Evolutionary conservation across 2,113 vertebrate genomes (phyloP).

Genomic region (Melanotaenia duboulayi): DNA sequence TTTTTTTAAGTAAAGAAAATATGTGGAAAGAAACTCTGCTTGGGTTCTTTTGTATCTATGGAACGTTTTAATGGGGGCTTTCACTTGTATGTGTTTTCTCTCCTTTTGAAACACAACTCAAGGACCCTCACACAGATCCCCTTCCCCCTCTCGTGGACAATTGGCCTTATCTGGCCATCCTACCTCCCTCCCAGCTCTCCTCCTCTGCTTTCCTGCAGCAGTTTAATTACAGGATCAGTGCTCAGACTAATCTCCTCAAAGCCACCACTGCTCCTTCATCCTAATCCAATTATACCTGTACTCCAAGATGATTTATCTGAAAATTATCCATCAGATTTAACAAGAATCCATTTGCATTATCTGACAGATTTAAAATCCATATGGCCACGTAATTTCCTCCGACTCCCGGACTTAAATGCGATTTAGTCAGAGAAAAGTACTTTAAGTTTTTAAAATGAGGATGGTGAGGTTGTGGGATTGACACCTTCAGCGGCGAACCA

Average conservation of each 20-base stretch:
- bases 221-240: constrained; percentile 98
- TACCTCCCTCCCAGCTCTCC: constrained; percentile 46
- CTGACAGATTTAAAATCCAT: constrained; percentile 42
- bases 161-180: constrained; percentile 81
- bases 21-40: constrained; percentile 3
- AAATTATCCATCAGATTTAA: constrained; percentile 81
- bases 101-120: constrained; percentile 67
- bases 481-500: background rate
- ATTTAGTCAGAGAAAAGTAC: background rate
- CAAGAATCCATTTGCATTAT: constrained; percentile 58
- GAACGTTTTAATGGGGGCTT: constrained; percentile 41
- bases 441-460: background rate
- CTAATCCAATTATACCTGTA: constrained; percentile 99
- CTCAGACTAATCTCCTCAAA: constrained; percentile 98
- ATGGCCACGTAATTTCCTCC: constrained; percentile 40
- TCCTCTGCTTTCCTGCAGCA: constrained; percentile 73
- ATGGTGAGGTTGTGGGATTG: background rate
- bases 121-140: constrained; percentile 76
- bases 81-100: constrained; percentile 69
- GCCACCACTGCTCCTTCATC: constrained; percentile 86
- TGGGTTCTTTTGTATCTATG: constrained; percentile 16
- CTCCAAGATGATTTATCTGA: constrained; percentile 88
- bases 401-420: constrained; percentile 34
- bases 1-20: background rate
- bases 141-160: constrained; percentile 63